Evolutionary conservation across 2,888 invertebrate species (phyloP).

Genomic region (Pyralis farinalis): DNA sequence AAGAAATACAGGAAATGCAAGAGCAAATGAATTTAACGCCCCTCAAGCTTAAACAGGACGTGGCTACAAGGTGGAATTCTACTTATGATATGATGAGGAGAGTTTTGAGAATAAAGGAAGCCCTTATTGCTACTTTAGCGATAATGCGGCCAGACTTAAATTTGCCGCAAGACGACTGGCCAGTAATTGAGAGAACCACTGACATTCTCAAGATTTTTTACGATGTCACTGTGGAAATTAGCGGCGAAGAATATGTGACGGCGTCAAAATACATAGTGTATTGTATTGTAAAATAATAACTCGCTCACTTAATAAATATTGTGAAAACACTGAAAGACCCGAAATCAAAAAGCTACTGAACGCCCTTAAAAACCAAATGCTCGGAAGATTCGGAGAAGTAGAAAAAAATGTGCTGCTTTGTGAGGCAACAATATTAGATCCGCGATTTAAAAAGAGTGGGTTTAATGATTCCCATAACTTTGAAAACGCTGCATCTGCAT

Average conservation of each 20-base stretch:
- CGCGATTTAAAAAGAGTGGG: constrained; percentile 3
- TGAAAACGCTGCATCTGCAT: constrained; percentile 11
- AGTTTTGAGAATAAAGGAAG: constrained; percentile 18
- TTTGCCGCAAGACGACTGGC: constrained; percentile 17
- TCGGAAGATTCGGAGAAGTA: constrained; percentile 14
- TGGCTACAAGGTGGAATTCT: constrained; percentile 24
- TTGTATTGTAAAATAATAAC: no score
- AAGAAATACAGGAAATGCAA: constrained; percentile 14
- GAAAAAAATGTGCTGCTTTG: constrained; percentile 12
- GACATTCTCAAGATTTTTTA: constrained; percentile 19
- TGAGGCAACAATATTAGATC: constrained; percentile 6
- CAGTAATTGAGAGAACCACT: constrained; percentile 8
- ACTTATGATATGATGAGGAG: constrained; percentile 22
- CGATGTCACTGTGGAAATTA: constrained; percentile 21
- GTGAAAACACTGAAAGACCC: no score
- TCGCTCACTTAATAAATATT: no score
- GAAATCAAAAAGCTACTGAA: no score
- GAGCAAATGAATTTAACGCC: constrained; percentile 14
- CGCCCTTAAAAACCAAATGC: no score
- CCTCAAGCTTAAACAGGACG: constrained; percentile 27
- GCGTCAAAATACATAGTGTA: constrained; percentile 18
- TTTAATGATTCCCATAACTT: constrained; percentile 14
- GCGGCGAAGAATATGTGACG: constrained; percentile 18
- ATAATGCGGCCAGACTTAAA: constrained; percentile 16
- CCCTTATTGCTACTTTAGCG: constrained; percentile 21